Base-by-base conservation (phyloP, 2,888 invertebrate genomes). In the Sthenelais limicola region DNA sequence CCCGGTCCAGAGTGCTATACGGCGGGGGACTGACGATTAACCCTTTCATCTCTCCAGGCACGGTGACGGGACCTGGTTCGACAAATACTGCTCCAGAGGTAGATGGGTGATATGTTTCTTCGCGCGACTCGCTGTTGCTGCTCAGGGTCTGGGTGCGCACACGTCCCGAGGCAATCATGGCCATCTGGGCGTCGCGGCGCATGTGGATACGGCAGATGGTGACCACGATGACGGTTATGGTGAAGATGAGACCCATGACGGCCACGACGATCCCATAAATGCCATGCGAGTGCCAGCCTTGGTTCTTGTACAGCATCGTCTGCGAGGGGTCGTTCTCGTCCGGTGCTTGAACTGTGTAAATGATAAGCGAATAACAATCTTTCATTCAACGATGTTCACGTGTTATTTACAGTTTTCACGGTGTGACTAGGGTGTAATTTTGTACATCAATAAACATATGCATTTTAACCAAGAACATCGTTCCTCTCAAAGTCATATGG, bases 191-290 rank as follows among this genome's bases (percentile, higher is more conserved):
- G 18, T 67, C 67, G 9, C 67, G 47, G 1, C 67, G 24, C 67
- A 67, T 43, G 67, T 67, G 67, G 67, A 67, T 67, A 26, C 67
- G 67, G 32, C 67, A 67, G 28, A 67, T 32, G 30, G 67, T 67
- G 67, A 67, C 48, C 32, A 67, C 48, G 32, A 67, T 48, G 47
- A 67, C 48, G 48, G 67, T 48, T 7, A 48, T 43, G 48, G 48
- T 48, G 30, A 43, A 67, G 5, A 48, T 48, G 15, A 67, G 48
- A 18, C 67, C 48, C 28, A 67, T 48, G 47, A 67, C 67, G 7
- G 47, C 67, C 1, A 48, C 67, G 28, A 67, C 67, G 3, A 48
- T 48, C 21, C 67, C 48, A 48, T 67, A 67, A 32, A 67, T 67
- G 28, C 47, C 67, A 18, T 67, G 47, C n/a, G 48, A 35, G 30